Conservation (phyloP, 2,113 vertebrate genomes). For the Engraulis encrasicolus region DNA sequence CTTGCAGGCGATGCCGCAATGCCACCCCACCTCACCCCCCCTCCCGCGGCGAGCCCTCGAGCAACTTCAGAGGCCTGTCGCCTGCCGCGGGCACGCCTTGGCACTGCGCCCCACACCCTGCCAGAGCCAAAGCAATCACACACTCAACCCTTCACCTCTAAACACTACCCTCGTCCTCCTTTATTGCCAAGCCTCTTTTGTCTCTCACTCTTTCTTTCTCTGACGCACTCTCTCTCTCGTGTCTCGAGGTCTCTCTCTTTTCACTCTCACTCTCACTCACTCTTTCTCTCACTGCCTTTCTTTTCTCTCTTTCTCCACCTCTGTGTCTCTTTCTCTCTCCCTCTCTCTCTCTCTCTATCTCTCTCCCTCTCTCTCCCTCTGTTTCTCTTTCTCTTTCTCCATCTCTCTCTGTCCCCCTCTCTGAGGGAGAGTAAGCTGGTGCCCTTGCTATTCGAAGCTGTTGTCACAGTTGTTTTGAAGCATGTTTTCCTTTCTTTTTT, state of each 20-base stretch:
- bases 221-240: neutral
- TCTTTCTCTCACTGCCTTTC: too few species aligned
- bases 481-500: neutral
- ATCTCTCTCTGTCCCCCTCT: too few species aligned
- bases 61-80: neutral
- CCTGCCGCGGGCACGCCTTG: neutral
- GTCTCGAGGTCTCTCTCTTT: too few species aligned
- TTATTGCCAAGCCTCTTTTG: too few species aligned
- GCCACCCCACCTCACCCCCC: too few species aligned
- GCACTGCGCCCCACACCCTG: neutral
- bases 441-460: neutral
- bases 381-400: too few species aligned
- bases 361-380: too few species aligned
- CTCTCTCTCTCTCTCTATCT: too few species aligned
- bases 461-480: neutral
- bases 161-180: neutral
- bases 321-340: too few species aligned
- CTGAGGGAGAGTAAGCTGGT: neutral
- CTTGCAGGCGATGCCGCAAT: slow-evolving; percentile 55
- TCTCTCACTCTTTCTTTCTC: neutral
- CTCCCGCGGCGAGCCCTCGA: slow-evolving; percentile 16
- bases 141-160: neutral
- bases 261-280: too few species aligned
- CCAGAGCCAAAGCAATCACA: neutral
- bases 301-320: too few species aligned